Base-by-base conservation (phyloP, 2,888 invertebrate genomes). In the Gymnoscelis rufifasciata region DNA sequence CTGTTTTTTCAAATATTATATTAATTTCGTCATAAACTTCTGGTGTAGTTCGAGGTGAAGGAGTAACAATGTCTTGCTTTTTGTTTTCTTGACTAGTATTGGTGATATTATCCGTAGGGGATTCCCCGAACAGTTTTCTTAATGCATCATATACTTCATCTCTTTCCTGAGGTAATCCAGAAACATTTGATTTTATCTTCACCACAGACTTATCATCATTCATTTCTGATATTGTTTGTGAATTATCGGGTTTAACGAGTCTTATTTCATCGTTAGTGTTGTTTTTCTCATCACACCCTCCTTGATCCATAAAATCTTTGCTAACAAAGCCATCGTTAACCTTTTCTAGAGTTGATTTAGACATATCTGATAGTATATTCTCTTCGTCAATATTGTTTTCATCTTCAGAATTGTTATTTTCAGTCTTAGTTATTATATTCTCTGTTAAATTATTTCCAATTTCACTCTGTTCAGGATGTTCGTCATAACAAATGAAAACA, bases 1-100 rank as follows among this genome's bases (percentile, higher is more conserved):
- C 47, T 29, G 37, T 26, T 15, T 38, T 42, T 19, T 33, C 47
- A 24, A 47, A 47, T 5, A 47, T 42, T 42, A 42, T 38, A 5
- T 38, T 42, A n/a, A 47, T 14, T 6, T 29, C 42, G 28, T 29
- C 29, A 14, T 28, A 38, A 29, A 47, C 26, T 43, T 47, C 47
- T 11, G 38, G 38, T 15, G 28, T 47, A 7, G 29, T 42, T 35
- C 35, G 33, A 5, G 38, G 35, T 2, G 23, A 23, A 11, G 30
- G 14, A n/a, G 11, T 11, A 6, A 3, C 13, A 26, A 15, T 7
- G 12, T 15, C n/a, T 35, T 10, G 15, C 14, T 7, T 4, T 13
- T 8, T 12, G 26, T 7, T 3, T 19, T 10, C 8, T 38, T 19
- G 11, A 11, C 15, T 29, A 15, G 15, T 10, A 19, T 8, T 1